Base-by-base conservation (phyloP, 2,113 vertebrate genomes). In the Numida meleagris region DNA sequence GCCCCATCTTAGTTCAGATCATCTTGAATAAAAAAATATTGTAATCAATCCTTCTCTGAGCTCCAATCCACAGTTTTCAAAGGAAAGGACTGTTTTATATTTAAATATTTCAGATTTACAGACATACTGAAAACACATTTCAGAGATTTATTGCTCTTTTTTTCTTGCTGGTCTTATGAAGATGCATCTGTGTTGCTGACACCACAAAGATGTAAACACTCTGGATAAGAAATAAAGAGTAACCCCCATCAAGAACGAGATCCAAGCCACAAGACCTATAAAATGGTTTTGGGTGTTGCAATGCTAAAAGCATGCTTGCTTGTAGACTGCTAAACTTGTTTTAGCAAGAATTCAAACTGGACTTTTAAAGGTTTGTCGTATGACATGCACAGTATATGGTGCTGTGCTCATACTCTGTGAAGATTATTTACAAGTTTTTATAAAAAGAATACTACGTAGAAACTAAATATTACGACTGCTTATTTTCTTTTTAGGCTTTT, bases 201-300 rank as follows among this genome's bases (percentile, higher is more conserved):
- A 97, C 95, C 93, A 91, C 94, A 95, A 93, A 94, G 92, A 96
- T 96, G 96, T 96, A 97, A 96, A 96, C 88, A 93, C 81, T 94
- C 63, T 89, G 88, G 81, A 85, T 85, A 90, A 96, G 81, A 90
- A 92, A 95, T 87, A 89, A 93, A 94, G 88, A 73, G 79, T 50
- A 94, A 94, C 68, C 83, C 86, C 87, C 89, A 93, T 55, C 89
- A 96, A 84, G 91, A 94, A 84, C 38, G 79, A 92, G 89, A 76
- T 96, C 95, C 93, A 91, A 90, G 86, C 92, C 95, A 96, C 95
- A 96, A 88, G 89, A 90, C 62, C 75, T 92, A 97, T 91, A 85
- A 96, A 96, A 93, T 68, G 75, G 40, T 51, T 96, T 86, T 88
- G 88, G 70, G 66, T 94, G 89, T 93, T 91, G 91, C 88, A 96